Conservation (phyloP, 35 echinoderm and acorn worm species). For the Strongylocentrotus purpuratus region DNA sequence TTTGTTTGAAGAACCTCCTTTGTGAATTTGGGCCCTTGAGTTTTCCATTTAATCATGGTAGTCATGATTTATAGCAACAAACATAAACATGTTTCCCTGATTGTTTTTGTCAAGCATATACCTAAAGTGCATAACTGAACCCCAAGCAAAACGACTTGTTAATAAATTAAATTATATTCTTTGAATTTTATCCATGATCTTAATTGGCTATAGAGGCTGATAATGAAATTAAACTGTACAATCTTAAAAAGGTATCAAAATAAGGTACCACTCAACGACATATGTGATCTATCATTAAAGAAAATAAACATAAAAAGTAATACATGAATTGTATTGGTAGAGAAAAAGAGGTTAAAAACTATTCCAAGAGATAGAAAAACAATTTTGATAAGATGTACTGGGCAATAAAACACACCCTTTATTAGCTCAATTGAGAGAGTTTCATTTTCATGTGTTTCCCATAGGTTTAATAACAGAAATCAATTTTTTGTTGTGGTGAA, state of each 20-base stretch:
- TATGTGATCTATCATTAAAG: not conserved
- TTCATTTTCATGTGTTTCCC: not conserved
- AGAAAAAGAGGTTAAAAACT: too few species aligned
- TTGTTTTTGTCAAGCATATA: not conserved
- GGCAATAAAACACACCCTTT: not conserved
- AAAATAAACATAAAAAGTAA: not conserved
- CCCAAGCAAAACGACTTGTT: not conserved
- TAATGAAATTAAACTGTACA: not conserved
- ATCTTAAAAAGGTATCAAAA: not conserved
- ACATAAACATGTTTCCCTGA: not conserved
- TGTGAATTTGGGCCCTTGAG: too few species aligned
- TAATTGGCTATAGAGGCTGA: not conserved
- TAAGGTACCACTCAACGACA: not conserved
- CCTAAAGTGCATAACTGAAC: not conserved
- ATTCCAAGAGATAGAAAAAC: not conserved
- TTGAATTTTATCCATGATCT: not conserved
- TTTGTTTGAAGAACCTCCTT: too few species aligned
- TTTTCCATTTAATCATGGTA: not conserved
- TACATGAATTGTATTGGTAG: too few species aligned
- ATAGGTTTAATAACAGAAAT: too few species aligned
- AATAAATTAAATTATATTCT: not conserved
- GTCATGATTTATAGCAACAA: not conserved
- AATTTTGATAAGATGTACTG: not conserved
- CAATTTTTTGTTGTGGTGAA: too few species aligned
- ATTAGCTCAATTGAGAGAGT: not conserved